Evolutionary conservation across 2,888 invertebrate genomes (phyloP).

Genomic region (Drosophila maculinotata): DNA sequence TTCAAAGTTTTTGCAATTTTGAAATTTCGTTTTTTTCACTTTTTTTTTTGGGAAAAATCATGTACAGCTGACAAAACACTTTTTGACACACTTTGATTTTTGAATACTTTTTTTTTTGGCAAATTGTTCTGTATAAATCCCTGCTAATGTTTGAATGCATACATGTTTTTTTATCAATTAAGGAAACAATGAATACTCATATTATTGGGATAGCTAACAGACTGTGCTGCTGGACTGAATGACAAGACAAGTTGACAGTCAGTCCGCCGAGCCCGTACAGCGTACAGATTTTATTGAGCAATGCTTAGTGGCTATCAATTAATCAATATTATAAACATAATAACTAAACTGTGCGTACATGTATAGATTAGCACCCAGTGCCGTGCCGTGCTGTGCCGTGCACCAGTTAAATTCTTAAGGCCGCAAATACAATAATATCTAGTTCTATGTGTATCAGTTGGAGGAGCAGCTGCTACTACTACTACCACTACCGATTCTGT

Average conservation of each 20-base stretch:
- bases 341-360: slow-evolving; percentile 25
- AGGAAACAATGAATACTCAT: neutral
- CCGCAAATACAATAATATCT: slow-evolving; percentile 42
- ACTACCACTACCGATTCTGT: slow-evolving; percentile 67
- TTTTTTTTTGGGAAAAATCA: too few relatives aligned
- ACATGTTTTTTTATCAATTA: too few relatives aligned
- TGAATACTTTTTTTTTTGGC: too few relatives aligned
- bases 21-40: too few relatives aligned
- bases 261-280: slow-evolving; percentile 2
- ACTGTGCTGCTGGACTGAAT: neutral
- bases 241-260: neutral
- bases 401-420: slow-evolving; percentile 56
- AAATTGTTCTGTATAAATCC: too few relatives aligned
- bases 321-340: slow-evolving; percentile 21
- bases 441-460: slow-evolving; percentile 10
- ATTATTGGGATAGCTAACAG: slow-evolving; percentile 1
- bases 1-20: too few relatives aligned
- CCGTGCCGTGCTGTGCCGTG: slow-evolving; percentile 10
- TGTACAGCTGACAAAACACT: too few relatives aligned
- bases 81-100: too few relatives aligned
- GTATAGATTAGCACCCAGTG: slow-evolving; percentile 16
- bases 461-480: slow-evolving; percentile 20
- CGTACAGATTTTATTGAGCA: slow-evolving; percentile 46
- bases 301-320: slow-evolving; percentile 29
- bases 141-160: too few relatives aligned